Evolutionary conservation across 2,888 invertebrate genomes (phyloP).

Genomic region (Tiliacea citrago): DNA sequence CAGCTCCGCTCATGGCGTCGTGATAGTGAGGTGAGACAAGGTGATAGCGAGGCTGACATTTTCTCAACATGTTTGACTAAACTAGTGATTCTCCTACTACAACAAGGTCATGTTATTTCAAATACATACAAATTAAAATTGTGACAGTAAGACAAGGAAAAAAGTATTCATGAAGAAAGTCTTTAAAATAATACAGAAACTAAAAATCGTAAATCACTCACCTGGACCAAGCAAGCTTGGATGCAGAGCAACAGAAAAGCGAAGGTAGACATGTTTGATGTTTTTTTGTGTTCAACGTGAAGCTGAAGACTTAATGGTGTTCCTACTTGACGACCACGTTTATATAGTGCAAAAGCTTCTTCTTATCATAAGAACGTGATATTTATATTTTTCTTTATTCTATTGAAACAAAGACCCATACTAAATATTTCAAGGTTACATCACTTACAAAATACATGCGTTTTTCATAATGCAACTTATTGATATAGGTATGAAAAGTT

Average conservation of each 20-base stretch:
- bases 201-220: not conserved
- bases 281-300: not conserved
- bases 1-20: not conserved
- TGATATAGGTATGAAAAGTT: constrained; percentile 1
- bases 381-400: not conserved
- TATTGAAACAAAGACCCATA: not conserved
- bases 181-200: not conserved
- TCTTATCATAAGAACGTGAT: not conserved
- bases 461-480: not conserved
- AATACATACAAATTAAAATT: not conserved
- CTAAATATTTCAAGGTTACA: not conserved
- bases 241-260: constrained; percentile 12
- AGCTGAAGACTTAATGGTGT: not conserved
- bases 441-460: not conserved
- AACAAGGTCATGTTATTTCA: not conserved
- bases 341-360: not conserved
- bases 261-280: constrained; percentile 9
- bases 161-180: not conserved
- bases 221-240: constrained; percentile 20
- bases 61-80: too few species aligned
- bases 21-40: not conserved
- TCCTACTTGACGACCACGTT: not conserved
- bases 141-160: not conserved
- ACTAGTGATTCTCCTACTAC: not conserved
- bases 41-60: not conserved